A percentile compares a stretch with the other conserved stretches of the same genome.
phyloP scores from a whole-genome alignment of 2,888 invertebrate genomes.

The Diplolepis rosae region DNA sequence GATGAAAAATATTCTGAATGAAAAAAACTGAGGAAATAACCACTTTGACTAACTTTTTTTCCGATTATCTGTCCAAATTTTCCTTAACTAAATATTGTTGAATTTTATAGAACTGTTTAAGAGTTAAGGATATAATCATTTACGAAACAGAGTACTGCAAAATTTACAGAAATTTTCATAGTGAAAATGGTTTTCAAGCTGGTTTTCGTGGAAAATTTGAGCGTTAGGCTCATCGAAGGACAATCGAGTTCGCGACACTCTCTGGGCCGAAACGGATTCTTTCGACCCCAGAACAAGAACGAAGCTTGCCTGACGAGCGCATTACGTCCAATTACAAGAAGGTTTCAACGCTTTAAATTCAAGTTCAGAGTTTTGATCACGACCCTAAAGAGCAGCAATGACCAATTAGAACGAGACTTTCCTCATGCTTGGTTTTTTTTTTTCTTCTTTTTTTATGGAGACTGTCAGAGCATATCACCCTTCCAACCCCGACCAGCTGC shows the following conservation, averaged over 20 bases:
- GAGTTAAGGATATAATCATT: no score
- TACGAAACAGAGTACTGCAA: no score
- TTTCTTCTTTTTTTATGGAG: constrained; percentile 16
- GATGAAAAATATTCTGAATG: no score
- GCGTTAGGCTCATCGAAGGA: constrained; percentile 45
- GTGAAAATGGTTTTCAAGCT: constrained; percentile 1
- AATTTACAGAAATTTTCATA: no score
- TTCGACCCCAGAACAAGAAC: constrained; percentile 28
- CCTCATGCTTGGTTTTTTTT: constrained; percentile 13
- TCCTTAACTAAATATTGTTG: no score
- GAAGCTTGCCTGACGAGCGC: constrained; percentile 28
- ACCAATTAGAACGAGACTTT: constrained; percentile 52
- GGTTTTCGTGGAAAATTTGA: constrained; percentile 8
- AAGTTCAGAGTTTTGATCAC: constrained; percentile 58
- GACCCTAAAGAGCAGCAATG: constrained; percentile 52
- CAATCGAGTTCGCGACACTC: constrained; percentile 58
- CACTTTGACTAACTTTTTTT: no score
- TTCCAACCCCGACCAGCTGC: constrained; percentile 5
- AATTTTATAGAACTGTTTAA: no score
- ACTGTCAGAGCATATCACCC: constrained; percentile 32
- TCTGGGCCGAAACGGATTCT: constrained; percentile 43
- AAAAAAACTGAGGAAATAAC: no score
- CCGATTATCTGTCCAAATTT: no score
- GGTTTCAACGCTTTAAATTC: constrained; percentile 62
- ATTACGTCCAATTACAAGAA: constrained; percentile 61